Conservation (phyloP, 2,797 vertebrate genomes). For the Triplophysa yarkandensis region DNA sequence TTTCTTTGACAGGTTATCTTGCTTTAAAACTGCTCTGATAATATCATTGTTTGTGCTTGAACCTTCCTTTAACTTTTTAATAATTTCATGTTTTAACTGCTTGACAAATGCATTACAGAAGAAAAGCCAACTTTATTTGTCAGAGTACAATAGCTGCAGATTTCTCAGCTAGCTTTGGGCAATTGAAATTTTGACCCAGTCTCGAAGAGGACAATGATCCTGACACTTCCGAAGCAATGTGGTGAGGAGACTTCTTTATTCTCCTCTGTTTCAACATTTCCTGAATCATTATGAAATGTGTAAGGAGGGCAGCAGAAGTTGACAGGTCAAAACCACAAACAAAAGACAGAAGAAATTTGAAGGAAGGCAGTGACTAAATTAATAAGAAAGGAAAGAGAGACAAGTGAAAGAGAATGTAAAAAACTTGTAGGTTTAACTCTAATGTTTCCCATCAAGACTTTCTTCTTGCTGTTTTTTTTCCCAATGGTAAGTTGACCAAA, state of each 20-base stretch:
- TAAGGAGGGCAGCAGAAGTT: constrained; percentile 23
- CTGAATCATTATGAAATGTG: constrained; percentile 48
- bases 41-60: not conserved
- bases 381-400: constrained; percentile 21
- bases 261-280: constrained; percentile 24
- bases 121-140: constrained; percentile 19
- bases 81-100: not conserved
- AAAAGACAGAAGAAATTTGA: constrained; percentile 31
- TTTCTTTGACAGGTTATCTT: too few relatives aligned
- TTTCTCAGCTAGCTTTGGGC: constrained; percentile 16
- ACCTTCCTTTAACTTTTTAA: constrained; percentile 7
- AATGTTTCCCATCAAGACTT: not conserved
- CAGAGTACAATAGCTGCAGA: constrained; percentile 3
- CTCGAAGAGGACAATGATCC: constrained; percentile 13
- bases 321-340: constrained; percentile 37
- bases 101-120: constrained; percentile 11
- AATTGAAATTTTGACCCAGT: constrained; percentile 32
- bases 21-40: not conserved
- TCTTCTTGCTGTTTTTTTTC: constrained; percentile 11
- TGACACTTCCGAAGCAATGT: constrained; percentile 22
- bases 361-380: constrained; percentile 36
- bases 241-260: constrained; percentile 40
- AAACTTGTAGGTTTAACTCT: not conserved
- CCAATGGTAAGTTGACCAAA: constrained; percentile 18
- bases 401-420: not conserved